Base-by-base conservation (phyloP, 1,140 invertebrate species). In the Acromyrmex heyeri region DNA sequence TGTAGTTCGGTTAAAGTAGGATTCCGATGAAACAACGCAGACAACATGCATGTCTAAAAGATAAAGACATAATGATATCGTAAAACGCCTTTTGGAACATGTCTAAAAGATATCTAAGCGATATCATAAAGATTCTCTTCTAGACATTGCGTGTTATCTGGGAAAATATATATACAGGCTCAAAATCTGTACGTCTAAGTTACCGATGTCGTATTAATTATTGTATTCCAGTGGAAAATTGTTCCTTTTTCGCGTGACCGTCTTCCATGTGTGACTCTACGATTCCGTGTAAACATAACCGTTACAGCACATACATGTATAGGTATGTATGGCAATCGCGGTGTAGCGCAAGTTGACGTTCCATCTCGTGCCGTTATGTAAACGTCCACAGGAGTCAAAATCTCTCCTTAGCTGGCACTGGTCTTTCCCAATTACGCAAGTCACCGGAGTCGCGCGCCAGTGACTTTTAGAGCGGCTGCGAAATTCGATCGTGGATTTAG, bases 351-450 rank as follows among this genome's bases (percentile, higher is more conserved):
- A 30, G 76, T 88, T 75, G 78, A 88, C 85, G 77, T 86, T 87
- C 82, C 83, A 85, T 81, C 73, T 85, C 86, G 69, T 65, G 77
- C 87, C 83, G 88, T 90, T 90, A 90, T 86, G 85, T 88, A 90
- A 90, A 90, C 70, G 69, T 85, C 59, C 24, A 38, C 30, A n/a
- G 21, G 30, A 86, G 67, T 86, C 76, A 82, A 86, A 86, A 86
- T 86, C 87, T 81, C 87, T 87, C 87, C 55, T 87, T 73, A 61
- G 64, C 53, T 50, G 62, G 30, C 30, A 30, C 48, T 64, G 18
- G 48, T 88, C 24, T 79, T 44, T 59, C 34, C 27, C 62, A 87
- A 76, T 87, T 83, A 21, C 38, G 38, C 44, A 48, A 55, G 65
- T 48, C 53, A 48, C 12, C 55, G 67, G 55, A 82, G 79, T 73